A percentile compares a stretch with the other conserved stretches of the same genome.
Evolutionary conservation across 2,113 vertebrate genomes (phyloP).

Genomic region (Nannospalax galili): DNA sequence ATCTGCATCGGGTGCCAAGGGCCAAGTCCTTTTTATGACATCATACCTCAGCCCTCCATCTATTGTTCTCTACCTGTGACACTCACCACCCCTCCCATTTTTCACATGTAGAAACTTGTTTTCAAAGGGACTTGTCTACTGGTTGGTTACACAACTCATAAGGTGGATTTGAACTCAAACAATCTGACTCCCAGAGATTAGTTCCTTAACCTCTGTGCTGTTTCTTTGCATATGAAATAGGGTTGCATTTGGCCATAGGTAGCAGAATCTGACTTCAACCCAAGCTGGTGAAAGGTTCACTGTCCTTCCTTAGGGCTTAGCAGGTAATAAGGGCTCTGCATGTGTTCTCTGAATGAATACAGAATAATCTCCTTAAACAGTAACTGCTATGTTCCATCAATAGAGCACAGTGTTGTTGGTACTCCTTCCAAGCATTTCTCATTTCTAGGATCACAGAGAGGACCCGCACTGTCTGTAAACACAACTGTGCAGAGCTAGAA

Average conservation of each 20-base stretch:
- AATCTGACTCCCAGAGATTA: background rate
- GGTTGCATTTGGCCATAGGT: background rate
- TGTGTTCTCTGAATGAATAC: background rate
- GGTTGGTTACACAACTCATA: background rate
- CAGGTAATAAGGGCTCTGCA: background rate
- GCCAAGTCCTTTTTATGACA: background rate
- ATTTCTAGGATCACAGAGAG: background rate
- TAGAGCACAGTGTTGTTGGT: background rate
- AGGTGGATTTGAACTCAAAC: background rate
- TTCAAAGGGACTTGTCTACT: background rate
- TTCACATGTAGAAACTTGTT: background rate
- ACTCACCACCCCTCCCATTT: background rate
- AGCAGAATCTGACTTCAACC: background rate
- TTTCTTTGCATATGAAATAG: background rate
- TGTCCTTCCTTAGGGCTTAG: background rate
- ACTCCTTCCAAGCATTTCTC: background rate
- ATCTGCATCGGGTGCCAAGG: background rate
- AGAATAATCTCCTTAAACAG: background rate
- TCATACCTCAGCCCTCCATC: too few relatives aligned
- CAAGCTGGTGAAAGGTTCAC: background rate
- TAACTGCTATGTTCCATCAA: background rate
- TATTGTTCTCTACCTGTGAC: background rate
- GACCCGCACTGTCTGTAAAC: background rate
- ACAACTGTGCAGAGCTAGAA: background rate
- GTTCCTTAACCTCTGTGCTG: background rate